These are phyloP conservation scores for Eptesicus fuscus DNA, from an alignment of 2,113 vertebrate genomes.

Conservation along the genomic window DNA sequence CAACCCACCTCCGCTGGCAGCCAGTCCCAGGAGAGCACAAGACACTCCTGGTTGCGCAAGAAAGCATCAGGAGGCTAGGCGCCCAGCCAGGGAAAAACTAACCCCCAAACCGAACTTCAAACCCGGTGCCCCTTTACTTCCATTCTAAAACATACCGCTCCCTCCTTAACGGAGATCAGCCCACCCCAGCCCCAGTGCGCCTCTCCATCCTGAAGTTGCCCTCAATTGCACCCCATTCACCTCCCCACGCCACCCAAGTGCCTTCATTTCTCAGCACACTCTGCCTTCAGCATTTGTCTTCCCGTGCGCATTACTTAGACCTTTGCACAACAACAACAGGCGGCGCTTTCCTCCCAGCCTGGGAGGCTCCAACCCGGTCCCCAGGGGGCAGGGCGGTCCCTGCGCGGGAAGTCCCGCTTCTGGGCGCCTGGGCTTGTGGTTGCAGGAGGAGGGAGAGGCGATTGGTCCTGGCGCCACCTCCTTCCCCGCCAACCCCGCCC, in stretches of 20 bases:
- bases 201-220: too few species aligned
- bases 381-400: neutral
- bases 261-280: neutral
- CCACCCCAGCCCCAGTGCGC: too few species aligned
- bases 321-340: fast-evolving
- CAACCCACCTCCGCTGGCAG: neutral
- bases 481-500: too few species aligned
- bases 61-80: too few species aligned
- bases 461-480: fast-evolving
- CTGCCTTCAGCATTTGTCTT: neutral
- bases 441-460: too few species aligned
- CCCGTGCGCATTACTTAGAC: too few species aligned
- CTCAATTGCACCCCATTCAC: too few species aligned
- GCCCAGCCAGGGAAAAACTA: neutral
- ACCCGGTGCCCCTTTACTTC: neutral
- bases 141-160: neutral
- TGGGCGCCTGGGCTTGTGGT: fast-evolving
- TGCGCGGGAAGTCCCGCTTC: too few species aligned
- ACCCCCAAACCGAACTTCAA: neutral
- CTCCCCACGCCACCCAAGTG: too few species aligned
- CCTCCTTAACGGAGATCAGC: fast-evolving
- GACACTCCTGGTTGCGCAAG: neutral
- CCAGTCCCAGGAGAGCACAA: neutral
- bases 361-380: fast-evolving
- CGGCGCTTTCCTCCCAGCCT: neutral